Percentiles rank a stretch among this genome's conserved stretches.
These are phyloP conservation scores for Agrochola lychnidis DNA, from an alignment of 2,888 invertebrate species.

Conservation along the genomic window DNA sequence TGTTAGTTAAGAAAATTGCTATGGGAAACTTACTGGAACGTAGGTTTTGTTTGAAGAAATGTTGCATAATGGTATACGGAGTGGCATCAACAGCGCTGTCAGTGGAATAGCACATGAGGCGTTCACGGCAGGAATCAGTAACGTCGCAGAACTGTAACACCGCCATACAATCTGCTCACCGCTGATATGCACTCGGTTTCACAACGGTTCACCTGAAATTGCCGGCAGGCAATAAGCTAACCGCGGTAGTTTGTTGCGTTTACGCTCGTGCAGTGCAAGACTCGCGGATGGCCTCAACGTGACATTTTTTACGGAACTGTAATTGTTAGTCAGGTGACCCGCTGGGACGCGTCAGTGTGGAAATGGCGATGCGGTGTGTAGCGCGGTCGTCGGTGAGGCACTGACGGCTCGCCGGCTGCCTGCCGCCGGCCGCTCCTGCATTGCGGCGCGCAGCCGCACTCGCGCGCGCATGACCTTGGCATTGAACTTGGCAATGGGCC, in stretches of 20 bases:
- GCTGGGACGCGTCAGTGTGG: conserved; percentile 70
- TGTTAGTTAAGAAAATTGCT: conserved; percentile 52
- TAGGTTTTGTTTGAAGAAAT: conserved; percentile 71
- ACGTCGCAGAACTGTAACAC: conserved; percentile 68
- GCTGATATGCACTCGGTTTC: conserved; percentile 65
- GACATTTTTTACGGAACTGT: conserved; percentile 67
- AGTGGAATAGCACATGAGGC: conserved; percentile 73
- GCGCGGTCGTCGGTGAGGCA: conserved; percentile 85
- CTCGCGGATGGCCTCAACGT: conserved; percentile 52
- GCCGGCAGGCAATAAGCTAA: conserved; percentile 33
- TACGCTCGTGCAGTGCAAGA: conserved; percentile 41
- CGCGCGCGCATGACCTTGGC: conserved; percentile 94
- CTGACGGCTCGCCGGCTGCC: conserved; percentile 84
- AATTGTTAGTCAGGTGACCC: conserved; percentile 76
- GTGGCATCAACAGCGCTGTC: conserved; percentile 71
- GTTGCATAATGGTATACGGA: conserved; percentile 83
- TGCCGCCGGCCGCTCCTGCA: conserved; percentile 91
- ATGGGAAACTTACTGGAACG: conserved; percentile 78
- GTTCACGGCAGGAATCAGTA: conserved; percentile 72
- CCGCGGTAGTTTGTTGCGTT: conserved; percentile 22
- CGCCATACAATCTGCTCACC: conserved; percentile 66
- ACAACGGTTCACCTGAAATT: conserved; percentile 73
- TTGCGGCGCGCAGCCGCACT: conserved; percentile 92
- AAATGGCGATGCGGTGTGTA: conserved; percentile 81
- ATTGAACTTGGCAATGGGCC: conserved; percentile 94